Conservation (phyloP, 1,140 invertebrate genomes). For the Ericerus pela region DNA sequence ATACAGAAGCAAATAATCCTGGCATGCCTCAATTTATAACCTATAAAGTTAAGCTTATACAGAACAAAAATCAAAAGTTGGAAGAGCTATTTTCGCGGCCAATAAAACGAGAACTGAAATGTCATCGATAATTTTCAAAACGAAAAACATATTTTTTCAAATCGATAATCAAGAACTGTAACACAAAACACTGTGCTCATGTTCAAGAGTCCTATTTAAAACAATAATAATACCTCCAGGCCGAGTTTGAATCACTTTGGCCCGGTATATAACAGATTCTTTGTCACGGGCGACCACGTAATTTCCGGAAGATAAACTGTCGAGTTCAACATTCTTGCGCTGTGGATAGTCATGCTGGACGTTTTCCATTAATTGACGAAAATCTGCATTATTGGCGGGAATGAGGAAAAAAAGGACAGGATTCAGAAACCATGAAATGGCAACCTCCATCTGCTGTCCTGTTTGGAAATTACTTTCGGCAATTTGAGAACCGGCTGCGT, state of each 20-base stretch:
- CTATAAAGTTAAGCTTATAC: no score
- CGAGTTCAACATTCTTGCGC: background rate
- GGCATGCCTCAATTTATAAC: no score
- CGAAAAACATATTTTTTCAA: no score
- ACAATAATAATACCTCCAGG: background rate
- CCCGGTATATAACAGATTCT: background rate
- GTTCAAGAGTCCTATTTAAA: no score
- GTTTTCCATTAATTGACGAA: conserved; percentile 47
- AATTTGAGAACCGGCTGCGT: background rate
- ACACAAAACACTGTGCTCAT: no score
- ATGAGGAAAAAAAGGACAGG: conserved; percentile 54
- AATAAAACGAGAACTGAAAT: no score
- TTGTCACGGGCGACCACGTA: background rate
- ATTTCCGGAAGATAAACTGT: background rate
- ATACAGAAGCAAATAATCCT: no score
- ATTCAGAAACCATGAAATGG: conserved; percentile 44
- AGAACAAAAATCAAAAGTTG: no score
- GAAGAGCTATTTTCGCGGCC: no score
- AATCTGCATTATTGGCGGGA: conserved; percentile 34
- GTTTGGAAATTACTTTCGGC: background rate
- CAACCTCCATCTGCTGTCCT: background rate
- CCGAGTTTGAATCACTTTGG: background rate
- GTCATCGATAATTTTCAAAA: no score
- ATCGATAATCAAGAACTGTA: no score
- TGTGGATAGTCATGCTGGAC: conserved; percentile 35